Evolutionary conservation across 2,888 invertebrate species (phyloP), one percentile per base, ranked within the genome.

Genomic region (Phania funesta): DNA sequence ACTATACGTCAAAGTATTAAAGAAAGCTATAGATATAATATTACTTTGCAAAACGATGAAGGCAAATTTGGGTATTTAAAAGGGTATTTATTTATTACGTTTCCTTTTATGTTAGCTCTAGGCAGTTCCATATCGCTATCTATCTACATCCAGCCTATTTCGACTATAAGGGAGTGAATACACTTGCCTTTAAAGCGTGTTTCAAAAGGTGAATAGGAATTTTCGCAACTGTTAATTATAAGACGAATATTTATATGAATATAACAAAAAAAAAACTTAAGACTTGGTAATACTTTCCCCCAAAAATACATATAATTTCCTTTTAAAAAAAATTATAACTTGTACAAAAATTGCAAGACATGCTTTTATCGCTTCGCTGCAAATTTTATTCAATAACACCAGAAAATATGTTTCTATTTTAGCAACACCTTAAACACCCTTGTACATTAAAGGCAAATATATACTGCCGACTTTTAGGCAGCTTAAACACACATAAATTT

Each of bases 401-500:
- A 41, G 26, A 26, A 41, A 24, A 58, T 20, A 22, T 56, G 4
- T 1, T 5, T 6, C 8, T 7, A 11, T 38, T 3, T 16, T 20
- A 26, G 3, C 60, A 48, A 75, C n/a, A 50, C 41, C 50, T 52
- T 44, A 52, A 58, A 44, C 20, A 26, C 9, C 7, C 20, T 13
- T 54, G 24, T n/a, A 24, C 29, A 54, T 16, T 22, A 1, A 44
- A 18, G 13, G 26, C 1, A 35, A 29, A 44, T 46, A 48, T 13
- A 9, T 68, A 13, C 5, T 24, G 48, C 35, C 56, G n/a, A 50
- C 48, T 76, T 58, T 52, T 18, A 50, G 67, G 50, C 32, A 7
- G 6, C 22, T 20, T 13, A 3, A n/a, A 2, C 4, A 11, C 24
- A 48, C 18, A 71, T 78, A 71, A 71, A 64, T 71, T 16, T 20